phyloP scores from a whole-genome alignment of 2,797 vertebrate species.

The Ceyx erithaca region DNA sequence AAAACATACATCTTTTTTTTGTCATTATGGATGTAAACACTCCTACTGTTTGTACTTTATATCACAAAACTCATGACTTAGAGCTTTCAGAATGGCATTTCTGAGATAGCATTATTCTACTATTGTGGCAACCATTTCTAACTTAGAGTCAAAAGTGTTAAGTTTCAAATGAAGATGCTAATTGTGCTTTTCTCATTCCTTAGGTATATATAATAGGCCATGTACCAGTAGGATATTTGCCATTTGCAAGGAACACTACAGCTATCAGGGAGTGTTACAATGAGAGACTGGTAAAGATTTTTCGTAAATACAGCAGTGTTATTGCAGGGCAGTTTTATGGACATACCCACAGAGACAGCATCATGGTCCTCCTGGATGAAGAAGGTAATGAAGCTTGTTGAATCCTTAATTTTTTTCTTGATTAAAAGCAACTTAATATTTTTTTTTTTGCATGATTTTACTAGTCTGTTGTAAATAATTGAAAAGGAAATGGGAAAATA shows the following conservation, averaged over 20 bases:
- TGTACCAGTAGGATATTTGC: constrained; percentile 90
- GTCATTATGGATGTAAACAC: background rate
- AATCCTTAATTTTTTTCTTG: background rate
- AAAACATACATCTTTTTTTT: background rate
- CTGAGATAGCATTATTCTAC: background rate
- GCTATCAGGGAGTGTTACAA: constrained; percentile 85
- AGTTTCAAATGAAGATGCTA: constrained; percentile 1
- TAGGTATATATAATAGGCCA: constrained; percentile 95
- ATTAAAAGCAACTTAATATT: background rate
- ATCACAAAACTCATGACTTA: background rate
- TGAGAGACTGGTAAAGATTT: constrained; percentile 87
- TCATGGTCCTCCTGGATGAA: constrained; percentile 91
- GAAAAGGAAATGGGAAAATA: background rate
- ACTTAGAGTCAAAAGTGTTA: background rate
- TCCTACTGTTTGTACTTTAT: background rate
- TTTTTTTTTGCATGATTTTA: background rate
- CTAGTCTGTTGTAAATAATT: background rate
- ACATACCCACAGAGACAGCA: constrained; percentile 93
- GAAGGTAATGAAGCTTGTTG: constrained; percentile 79
- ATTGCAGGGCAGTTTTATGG: constrained; percentile 94
- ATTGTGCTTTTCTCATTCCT: constrained; percentile 36
- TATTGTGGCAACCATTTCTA: background rate
- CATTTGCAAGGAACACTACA: constrained; percentile 78
- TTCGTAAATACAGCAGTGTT: constrained; percentile 85
- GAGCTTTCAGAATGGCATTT: background rate